A percentile compares a stretch with the other conserved stretches of the same genome.
These are phyloP conservation scores for Eulithis testata DNA, from an alignment of 2,888 invertebrate genomes.

Conservation along the genomic window DNA sequence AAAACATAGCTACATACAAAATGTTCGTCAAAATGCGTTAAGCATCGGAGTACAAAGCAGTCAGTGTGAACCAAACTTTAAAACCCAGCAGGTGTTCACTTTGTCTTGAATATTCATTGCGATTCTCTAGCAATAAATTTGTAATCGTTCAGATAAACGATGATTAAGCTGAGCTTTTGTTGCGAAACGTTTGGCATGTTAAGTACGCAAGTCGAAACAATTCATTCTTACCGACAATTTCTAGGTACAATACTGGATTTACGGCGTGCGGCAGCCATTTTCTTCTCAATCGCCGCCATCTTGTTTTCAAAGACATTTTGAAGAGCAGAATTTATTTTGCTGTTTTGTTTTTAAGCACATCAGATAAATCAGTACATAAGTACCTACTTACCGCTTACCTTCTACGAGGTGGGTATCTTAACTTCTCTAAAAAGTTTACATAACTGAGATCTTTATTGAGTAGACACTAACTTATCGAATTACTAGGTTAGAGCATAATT, in stretches of 20 bases:
- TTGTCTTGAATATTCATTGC: slow-evolving; percentile 58
- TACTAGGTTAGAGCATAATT: too few species aligned
- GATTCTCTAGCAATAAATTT: slow-evolving; percentile 52
- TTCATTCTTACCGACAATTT: slow-evolving; percentile 23
- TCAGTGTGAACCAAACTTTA: slow-evolving; percentile 6
- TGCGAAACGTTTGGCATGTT: slow-evolving; percentile 18
- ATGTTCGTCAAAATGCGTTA: too few species aligned
- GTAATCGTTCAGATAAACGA: slow-evolving; percentile 46
- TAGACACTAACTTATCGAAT: too few species aligned
- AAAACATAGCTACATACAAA: too few species aligned
- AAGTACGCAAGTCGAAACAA: slow-evolving; percentile 20
- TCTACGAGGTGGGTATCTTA: background rate
- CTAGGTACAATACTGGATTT: slow-evolving; percentile 1
- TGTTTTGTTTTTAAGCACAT: background rate
- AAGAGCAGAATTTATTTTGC: background rate
- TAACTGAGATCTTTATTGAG: too few species aligned
- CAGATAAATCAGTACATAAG: background rate
- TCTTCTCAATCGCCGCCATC: slow-evolving; percentile 9
- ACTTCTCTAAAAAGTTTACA: too few species aligned
- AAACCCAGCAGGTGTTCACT: slow-evolving; percentile 49
- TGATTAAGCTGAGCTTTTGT: slow-evolving; percentile 44
- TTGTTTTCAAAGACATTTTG: slow-evolving; percentile 8
- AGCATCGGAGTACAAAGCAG: background rate
- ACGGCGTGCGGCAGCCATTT: slow-evolving; percentile 12
- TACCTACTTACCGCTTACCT: too few species aligned